A percentile compares a stretch with the other conserved stretches of the same genome.
Evolutionary conservation across 2,888 invertebrate genomes (phyloP).

Genomic region (Orchesella flavescens): DNA sequence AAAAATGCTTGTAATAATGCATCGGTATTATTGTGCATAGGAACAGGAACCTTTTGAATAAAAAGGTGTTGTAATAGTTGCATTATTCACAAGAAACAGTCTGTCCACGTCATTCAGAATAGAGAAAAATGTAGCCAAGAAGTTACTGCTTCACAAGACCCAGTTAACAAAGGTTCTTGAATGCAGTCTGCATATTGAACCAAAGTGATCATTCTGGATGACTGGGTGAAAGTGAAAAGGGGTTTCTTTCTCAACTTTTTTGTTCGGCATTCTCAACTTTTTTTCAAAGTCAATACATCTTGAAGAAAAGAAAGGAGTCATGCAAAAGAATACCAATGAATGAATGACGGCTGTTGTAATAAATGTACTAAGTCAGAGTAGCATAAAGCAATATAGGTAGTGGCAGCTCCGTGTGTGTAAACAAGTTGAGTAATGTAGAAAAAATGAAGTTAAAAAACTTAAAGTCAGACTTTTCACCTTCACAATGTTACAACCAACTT

Average conservation of each 20-base stretch:
- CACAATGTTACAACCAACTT: constrained; percentile 25
- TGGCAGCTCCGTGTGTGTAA: constrained; percentile 16
- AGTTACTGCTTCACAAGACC: constrained; percentile 21
- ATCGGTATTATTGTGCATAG: background rate
- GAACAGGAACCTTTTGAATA: constrained; percentile 35
- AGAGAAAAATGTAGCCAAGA: constrained; percentile 34
- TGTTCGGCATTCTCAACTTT: background rate
- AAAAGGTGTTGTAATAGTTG: constrained; percentile 42
- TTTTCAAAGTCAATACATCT: constrained; percentile 8
- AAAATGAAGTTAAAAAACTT: constrained; percentile 22
- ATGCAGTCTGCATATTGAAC: constrained; percentile 47
- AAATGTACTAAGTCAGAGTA: constrained; percentile 35
- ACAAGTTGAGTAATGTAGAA: constrained; percentile 39
- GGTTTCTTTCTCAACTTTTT: constrained; percentile 16
- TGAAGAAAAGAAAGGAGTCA: constrained; percentile 47
- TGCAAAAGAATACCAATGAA: constrained; percentile 42
- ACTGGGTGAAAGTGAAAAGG: constrained; percentile 53
- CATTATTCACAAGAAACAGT: constrained; percentile 49
- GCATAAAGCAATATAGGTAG: constrained; percentile 15
- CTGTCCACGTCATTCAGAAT: constrained; percentile 56
- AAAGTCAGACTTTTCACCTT: constrained; percentile 45
- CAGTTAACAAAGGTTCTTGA: constrained; percentile 26
- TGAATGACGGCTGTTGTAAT: constrained; percentile 57
- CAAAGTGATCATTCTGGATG: constrained; percentile 49
- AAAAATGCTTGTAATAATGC: background rate